A percentile compares a stretch with the other conserved stretches of the same genome.
These are phyloP conservation scores for Idaea aversata DNA, from an alignment of 2,888 invertebrate genomes.

Conservation along the genomic window DNA sequence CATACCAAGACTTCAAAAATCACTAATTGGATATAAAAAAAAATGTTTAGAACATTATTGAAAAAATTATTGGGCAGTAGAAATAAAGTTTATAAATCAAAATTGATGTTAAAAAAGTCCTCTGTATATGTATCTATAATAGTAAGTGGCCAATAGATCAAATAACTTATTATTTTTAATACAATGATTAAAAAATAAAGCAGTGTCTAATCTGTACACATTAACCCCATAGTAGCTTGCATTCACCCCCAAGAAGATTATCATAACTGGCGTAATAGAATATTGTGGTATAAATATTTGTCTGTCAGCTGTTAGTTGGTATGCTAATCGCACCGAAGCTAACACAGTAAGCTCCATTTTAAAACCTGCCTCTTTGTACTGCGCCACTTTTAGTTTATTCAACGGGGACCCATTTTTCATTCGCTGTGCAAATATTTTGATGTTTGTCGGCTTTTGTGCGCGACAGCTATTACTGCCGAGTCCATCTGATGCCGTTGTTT, in stretches of 20 bases:
- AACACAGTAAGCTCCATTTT: conserved; percentile 62
- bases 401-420: conserved; percentile 66
- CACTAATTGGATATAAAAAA: neutral
- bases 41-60: neutral
- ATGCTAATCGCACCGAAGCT: conserved; percentile 64
- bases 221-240: conserved; percentile 43
- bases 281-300: conserved; percentile 60
- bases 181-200: conserved; percentile 45
- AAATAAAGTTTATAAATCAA: no score
- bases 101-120: no score
- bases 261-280: conserved; percentile 71
- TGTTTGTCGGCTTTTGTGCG: conserved; percentile 56
- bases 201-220: conserved; percentile 57
- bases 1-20: neutral
- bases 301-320: conserved; percentile 57
- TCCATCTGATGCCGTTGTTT: conserved; percentile 48
- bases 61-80: neutral
- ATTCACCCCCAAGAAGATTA: conserved; percentile 66
- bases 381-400: conserved; percentile 54
- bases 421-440: conserved; percentile 74
- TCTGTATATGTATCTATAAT: no score
- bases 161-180: no score
- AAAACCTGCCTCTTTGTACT: conserved; percentile 63
- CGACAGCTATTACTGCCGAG: conserved; percentile 43
- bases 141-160: no score